Evolutionary conservation across 2,888 invertebrate genomes (phyloP).

Genomic region (Pheosia gnoma): DNA sequence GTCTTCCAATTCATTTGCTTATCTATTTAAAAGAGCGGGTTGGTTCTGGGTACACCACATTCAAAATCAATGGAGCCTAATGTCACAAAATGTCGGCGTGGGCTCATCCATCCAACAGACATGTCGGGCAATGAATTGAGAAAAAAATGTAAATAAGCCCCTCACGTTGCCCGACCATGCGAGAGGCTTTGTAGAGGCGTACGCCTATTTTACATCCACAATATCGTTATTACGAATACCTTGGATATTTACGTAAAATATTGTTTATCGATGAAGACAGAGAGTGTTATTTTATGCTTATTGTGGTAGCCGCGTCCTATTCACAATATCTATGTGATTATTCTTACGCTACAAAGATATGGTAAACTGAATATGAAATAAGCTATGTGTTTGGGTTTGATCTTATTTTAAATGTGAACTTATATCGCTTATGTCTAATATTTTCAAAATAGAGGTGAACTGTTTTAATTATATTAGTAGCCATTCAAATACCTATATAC

Average conservation of each 20-base stretch:
- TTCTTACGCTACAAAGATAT: slow-evolving; percentile 1
- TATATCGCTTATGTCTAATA: too few relatives aligned
- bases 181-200: slow-evolving; percentile 51
- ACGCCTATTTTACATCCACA: slow-evolving; percentile 19
- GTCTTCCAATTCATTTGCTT: slow-evolving; percentile 82
- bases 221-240: slow-evolving; percentile 36
- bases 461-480: too few relatives aligned
- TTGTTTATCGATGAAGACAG: slow-evolving; percentile 31
- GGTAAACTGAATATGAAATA: not conserved
- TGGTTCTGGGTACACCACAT: slow-evolving; percentile 66
- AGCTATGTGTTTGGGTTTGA: not conserved
- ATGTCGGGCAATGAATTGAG: slow-evolving; percentile 62
- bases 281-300: slow-evolving; percentile 21
- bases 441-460: too few relatives aligned
- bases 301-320: slow-evolving; percentile 15
- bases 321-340: slow-evolving; percentile 25
- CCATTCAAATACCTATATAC: too few relatives aligned
- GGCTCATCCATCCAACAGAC: slow-evolving; percentile 67
- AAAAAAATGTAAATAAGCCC: slow-evolving; percentile 69
- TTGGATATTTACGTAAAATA: slow-evolving; percentile 29
- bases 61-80: slow-evolving; percentile 80
- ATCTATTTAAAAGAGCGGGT: slow-evolving; percentile 78
- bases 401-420: too few relatives aligned
- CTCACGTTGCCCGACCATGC: slow-evolving; percentile 57
- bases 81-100: slow-evolving; percentile 73